Percentiles rank a stretch among this genome's conserved stretches.
Conservation (phyloP, 1,140 invertebrate genomes). For the Papilio aristodemus region DNA sequence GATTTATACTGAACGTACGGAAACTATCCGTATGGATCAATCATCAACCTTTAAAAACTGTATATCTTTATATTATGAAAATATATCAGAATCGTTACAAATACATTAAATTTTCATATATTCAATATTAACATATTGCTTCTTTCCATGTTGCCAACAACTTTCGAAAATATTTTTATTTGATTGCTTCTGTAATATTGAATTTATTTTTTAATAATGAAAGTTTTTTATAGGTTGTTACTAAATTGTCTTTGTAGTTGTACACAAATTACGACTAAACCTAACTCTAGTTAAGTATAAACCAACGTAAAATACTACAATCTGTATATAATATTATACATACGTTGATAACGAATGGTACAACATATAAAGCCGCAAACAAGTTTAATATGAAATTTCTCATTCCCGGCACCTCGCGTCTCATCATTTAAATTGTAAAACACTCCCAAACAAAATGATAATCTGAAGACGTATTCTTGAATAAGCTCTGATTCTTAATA, state of each 20-base stretch:
- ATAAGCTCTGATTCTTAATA: constrained; percentile 31
- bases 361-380: not conserved
- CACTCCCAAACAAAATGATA: constrained; percentile 24
- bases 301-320: too few species aligned
- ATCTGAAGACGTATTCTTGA: constrained; percentile 27
- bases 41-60: not conserved
- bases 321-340: too few species aligned
- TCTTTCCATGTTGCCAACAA: too few species aligned
- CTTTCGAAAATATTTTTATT: too few species aligned
- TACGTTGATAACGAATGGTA: not conserved
- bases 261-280: too few species aligned
- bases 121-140: too few species aligned
- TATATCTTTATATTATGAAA: not conserved
- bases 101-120: too few species aligned
- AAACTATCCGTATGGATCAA: not conserved
- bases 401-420: not conserved
- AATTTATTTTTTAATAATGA: too few species aligned
- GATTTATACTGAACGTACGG: not conserved
- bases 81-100: too few species aligned
- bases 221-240: not conserved
- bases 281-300: too few species aligned
- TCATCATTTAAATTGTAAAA: constrained; percentile 28
- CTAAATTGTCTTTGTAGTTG: too few species aligned
- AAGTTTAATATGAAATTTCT: not conserved
- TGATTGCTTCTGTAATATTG: too few species aligned